Evolutionary conservation across 2,797 vertebrate species (phyloP).

Genomic region (Poecilia gillii): DNA sequence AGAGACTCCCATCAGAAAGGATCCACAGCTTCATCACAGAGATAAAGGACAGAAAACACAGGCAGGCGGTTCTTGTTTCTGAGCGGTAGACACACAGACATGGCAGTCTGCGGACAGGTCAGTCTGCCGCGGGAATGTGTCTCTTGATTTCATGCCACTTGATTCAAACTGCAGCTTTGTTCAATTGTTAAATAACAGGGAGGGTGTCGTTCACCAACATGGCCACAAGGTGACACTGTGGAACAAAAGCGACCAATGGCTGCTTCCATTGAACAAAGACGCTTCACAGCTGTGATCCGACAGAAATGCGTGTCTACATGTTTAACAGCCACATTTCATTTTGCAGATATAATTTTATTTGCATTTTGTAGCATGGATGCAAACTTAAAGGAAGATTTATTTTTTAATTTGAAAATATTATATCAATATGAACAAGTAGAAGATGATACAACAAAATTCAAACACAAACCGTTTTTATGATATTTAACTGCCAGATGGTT

Average conservation of each 20-base stretch:
- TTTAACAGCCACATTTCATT: background rate
- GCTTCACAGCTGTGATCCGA: background rate
- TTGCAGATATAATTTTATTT: background rate
- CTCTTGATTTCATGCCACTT: conserved; percentile 11
- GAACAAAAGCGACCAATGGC: conserved; percentile 2
- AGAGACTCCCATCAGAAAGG: conserved; percentile 21
- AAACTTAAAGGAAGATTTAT: background rate
- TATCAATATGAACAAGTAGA: background rate
- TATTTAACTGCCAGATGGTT: background rate
- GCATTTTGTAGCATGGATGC: background rate
- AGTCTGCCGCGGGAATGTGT: conserved; percentile 34
- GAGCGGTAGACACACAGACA: conserved; percentile 36
- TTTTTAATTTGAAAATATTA: background rate
- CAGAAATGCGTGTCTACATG: background rate
- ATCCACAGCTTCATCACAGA: conserved; percentile 12
- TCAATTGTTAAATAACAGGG: background rate
- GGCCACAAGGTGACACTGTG: conserved; percentile 64
- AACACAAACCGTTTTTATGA: background rate
- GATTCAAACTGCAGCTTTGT: background rate
- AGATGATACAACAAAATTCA: background rate
- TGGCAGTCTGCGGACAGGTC: background rate
- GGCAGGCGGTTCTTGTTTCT: conserved; percentile 20
- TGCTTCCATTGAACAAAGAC: background rate
- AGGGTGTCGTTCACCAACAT: conserved; percentile 16
- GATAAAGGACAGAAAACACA: conserved; percentile 9